Base-by-base conservation (phyloP, 2,113 vertebrate genomes). In the Leptocoma aspasia region DNA sequence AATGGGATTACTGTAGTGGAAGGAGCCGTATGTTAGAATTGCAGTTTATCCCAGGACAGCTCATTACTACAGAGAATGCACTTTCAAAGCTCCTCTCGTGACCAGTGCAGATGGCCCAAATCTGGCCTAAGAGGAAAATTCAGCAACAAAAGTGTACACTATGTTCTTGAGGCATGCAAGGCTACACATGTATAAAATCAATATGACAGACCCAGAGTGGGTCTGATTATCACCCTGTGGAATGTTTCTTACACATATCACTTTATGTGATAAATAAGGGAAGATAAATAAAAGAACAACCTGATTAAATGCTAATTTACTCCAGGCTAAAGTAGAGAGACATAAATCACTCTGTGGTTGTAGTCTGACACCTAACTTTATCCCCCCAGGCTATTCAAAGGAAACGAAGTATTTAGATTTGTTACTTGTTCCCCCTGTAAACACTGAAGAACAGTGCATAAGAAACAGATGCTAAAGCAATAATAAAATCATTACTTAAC, bases 21-120 rank as follows among this genome's bases (percentile, higher is more conserved):
- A 95, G 82, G 80, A 94, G 61, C 41, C 10, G 61, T 70, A 64
- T 71, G n/a, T 80, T 76, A 82, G 69, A 88, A 79, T 7, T 84
- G 76, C 75, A 89, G 79, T 90, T 89, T 96, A 94, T 83, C 82
- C 88, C 69, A 91, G 93, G 89, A 78, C 93, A 95, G 76, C 82
- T 92, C 79, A 92, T 91, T 89, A 90, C 47, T 69, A 57, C 79
- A 93, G 61, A 94, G 44, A 90, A 86, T 4, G 0, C 19, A 50
- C 45, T 91, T 92, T 90, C 42, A 95, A 64, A 96, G 71, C 65
- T 94, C 50, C 47, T 86, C 70, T 90, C 81, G n/a, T 72, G 82
- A 81, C 15, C 71, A 89, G 18, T 39, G 49, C 44, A 79, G 84
- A 72, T 47, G 95, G 79, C 77, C 44, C 87, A 90, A 84, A 79